These are phyloP conservation scores for Ceratoteleas bidentatus DNA, from an alignment of 1,140 invertebrate genomes.

Conservation along the genomic window DNA sequence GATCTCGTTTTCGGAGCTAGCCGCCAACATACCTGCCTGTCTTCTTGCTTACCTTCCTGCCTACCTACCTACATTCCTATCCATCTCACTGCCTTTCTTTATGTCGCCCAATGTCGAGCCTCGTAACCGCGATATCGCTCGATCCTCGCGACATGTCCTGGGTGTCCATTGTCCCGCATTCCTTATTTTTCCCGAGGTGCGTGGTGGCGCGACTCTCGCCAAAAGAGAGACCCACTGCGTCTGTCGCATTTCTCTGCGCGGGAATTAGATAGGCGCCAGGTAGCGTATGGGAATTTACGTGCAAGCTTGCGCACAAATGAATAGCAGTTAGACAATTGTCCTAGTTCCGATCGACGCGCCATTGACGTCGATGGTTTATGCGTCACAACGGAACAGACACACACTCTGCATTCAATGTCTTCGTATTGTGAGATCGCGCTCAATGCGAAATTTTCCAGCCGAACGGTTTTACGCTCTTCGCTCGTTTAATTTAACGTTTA, in stretches of 20 bases:
- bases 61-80: too few species aligned
- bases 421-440: too few species aligned
- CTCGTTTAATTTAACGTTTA: too few species aligned
- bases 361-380: slow-evolving; percentile 2
- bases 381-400: not conserved
- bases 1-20: slow-evolving; percentile 56
- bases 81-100: too few species aligned
- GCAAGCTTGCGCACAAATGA: slow-evolving; percentile 20
- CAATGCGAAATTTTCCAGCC: too few species aligned
- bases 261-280: slow-evolving; percentile 72
- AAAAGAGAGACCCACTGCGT: not conserved
- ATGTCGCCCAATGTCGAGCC: too few species aligned
- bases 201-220: slow-evolving; percentile 57
- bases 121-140: slow-evolving; percentile 29
- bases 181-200: slow-evolving; percentile 19
- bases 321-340: slow-evolving; percentile 42
- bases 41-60: too few species aligned
- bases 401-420: too few species aligned
- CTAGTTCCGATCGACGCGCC: slow-evolving; percentile 6
- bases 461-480: too few species aligned
- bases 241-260: slow-evolving; percentile 56
- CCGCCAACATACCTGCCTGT: too few species aligned
- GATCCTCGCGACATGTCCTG: slow-evolving; percentile 13
- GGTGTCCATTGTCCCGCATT: slow-evolving; percentile 30
- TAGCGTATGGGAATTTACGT: slow-evolving; percentile 67